phyloP scores from a whole-genome alignment of 2,797 vertebrate genomes.

The Apogon hyalosoma region DNA sequence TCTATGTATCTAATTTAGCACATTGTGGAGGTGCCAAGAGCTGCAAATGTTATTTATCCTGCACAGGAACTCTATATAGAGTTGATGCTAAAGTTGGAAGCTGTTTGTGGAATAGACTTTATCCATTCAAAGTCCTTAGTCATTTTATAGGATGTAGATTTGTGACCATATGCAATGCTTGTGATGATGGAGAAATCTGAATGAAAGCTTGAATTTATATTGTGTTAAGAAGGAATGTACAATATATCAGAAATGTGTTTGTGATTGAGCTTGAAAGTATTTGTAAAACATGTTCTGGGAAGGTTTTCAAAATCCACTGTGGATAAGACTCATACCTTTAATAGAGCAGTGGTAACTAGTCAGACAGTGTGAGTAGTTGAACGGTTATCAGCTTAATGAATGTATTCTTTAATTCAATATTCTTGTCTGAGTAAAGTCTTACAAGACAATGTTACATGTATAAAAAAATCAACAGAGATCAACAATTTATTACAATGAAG shows the following conservation, averaged over 20 bases:
- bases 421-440: neutral
- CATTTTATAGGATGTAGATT: neutral
- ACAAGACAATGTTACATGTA: neutral
- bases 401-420: neutral
- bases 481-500: neutral
- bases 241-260: too few relatives aligned
- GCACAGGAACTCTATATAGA: neutral
- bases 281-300: too few relatives aligned
- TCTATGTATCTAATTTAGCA: conserved; percentile 18
- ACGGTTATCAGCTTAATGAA: neutral
- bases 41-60: conserved; percentile 5
- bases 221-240: too few relatives aligned
- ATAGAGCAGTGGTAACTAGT: too few relatives aligned
- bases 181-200: too few relatives aligned
- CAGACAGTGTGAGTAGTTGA: too few relatives aligned
- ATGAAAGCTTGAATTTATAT: too few relatives aligned
- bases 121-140: neutral
- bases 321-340: too few relatives aligned
- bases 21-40: conserved; percentile 12
- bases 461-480: neutral
- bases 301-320: too few relatives aligned
- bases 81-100: neutral
- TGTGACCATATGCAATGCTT: too few relatives aligned
- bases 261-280: too few relatives aligned
- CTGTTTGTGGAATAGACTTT: too few relatives aligned